Evolutionary conservation across 2,797 vertebrate species (phyloP).

Genomic region (Smutsia gigantea): DNA sequence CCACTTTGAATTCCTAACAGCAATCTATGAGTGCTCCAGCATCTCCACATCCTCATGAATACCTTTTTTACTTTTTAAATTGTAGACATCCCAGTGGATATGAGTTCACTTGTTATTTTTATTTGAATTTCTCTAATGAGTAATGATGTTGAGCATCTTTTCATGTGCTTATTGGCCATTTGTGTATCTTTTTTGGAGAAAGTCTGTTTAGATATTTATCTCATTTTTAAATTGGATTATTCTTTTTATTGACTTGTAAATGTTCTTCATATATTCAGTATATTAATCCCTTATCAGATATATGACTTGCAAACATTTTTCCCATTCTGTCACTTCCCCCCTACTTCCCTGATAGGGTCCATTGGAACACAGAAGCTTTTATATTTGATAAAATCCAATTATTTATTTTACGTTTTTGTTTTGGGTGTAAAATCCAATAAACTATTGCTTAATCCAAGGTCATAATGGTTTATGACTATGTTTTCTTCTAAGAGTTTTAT

Average conservation of each 20-base stretch:
- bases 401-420: neutral
- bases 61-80: neutral
- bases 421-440: slow-evolving; percentile 1
- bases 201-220: neutral
- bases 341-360: neutral
- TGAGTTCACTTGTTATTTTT: neutral
- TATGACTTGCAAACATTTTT: slow-evolving; percentile 1
- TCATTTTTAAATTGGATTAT: neutral
- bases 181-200: too few relatives aligned
- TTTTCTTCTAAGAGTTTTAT: neutral
- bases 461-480: neutral
- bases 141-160: neutral
- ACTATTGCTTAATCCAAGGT: neutral
- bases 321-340: neutral
- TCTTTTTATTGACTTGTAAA: neutral
- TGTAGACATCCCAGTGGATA: neutral
- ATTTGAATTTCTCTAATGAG: slow-evolving; percentile 7
- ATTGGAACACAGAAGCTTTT: neutral
- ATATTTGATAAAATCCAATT: neutral
- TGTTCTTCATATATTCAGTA: neutral
- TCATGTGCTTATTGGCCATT: too few relatives aligned
- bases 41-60: neutral
- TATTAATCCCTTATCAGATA: neutral
- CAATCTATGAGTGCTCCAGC: neutral
- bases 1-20: neutral